These are phyloP conservation scores for Vesta saturnalis DNA, from an alignment of 2,888 invertebrate species.

Conservation along the genomic window DNA sequence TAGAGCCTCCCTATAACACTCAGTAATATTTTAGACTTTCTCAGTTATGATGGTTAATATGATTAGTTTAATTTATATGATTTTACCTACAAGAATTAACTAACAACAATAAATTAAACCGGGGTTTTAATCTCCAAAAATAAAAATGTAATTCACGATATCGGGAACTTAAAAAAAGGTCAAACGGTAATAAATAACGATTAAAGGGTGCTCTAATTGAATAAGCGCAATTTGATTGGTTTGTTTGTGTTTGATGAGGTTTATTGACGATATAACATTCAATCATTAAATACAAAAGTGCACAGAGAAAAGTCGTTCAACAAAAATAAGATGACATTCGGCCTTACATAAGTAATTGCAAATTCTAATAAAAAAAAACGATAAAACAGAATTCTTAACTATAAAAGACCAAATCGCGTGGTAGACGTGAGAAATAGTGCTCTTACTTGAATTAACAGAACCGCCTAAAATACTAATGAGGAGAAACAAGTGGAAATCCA, in stretches of 20 bases:
- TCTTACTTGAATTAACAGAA: slow-evolving; percentile 46
- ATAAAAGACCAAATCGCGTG: slow-evolving; percentile 31
- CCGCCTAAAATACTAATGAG: slow-evolving; percentile 37
- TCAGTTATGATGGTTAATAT: too few relatives aligned
- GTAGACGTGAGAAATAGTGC: slow-evolving; percentile 33
- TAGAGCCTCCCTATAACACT: too few relatives aligned
- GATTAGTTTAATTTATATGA: too few relatives aligned
- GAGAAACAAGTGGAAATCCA: slow-evolving; percentile 16
- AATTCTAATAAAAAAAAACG: slow-evolving; percentile 1
- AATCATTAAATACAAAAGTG: neutral
- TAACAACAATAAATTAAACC: too few relatives aligned
- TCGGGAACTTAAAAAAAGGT: too few relatives aligned
- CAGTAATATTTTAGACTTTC: too few relatives aligned
- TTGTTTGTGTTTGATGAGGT: slow-evolving; percentile 19
- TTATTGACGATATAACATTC: slow-evolving; percentile 21
- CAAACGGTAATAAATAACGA: neutral
- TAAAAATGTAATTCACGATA: too few relatives aligned
- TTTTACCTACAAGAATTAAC: too few relatives aligned
- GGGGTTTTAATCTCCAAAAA: too few relatives aligned
- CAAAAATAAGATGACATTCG: neutral
- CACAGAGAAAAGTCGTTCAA: neutral
- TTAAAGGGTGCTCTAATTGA: slow-evolving; percentile 14
- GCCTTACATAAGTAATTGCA: neutral
- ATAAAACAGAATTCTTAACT: slow-evolving; percentile 17
- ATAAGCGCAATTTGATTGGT: slow-evolving; percentile 22